These are phyloP conservation scores for Stegophylla sp. DNA, from an alignment of 2,888 invertebrate genomes.

Conservation along the genomic window DNA sequence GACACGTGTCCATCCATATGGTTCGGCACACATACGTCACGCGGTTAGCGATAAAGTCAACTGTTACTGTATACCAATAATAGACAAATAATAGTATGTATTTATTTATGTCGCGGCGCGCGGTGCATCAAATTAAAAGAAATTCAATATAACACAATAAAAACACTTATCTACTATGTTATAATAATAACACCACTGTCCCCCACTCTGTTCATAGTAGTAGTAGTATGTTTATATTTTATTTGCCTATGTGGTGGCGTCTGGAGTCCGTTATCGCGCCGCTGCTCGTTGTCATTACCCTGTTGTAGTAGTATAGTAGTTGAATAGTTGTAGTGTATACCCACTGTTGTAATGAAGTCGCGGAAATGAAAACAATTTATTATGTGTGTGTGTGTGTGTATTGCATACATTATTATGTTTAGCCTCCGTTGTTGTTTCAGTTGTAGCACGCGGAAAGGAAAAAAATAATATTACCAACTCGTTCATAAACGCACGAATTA, in stretches of 20 bases:
- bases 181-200: neutral
- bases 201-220: too few relatives aligned
- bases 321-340: too few relatives aligned
- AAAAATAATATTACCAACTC: neutral
- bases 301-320: neutral
- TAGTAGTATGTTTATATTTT: neutral
- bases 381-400: neutral
- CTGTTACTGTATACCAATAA: neutral
- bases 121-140: neutral
- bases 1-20: neutral
- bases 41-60: neutral
- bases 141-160: neutral
- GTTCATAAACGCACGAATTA: neutral
- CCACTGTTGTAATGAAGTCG: neutral
- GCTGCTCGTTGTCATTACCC: neutral
- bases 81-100: neutral
- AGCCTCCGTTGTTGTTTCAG: conserved; percentile 23
- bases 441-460: neutral
- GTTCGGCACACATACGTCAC: neutral
- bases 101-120: neutral
- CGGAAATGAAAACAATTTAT: conserved; percentile 21
- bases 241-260: neutral
- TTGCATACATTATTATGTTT: neutral
- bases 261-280: neutral
- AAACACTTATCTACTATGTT: neutral